phyloP scores from a whole-genome alignment of 30 jellyfish, hydroid and myxozoan genomes.

The Aurelia sp. region DNA sequence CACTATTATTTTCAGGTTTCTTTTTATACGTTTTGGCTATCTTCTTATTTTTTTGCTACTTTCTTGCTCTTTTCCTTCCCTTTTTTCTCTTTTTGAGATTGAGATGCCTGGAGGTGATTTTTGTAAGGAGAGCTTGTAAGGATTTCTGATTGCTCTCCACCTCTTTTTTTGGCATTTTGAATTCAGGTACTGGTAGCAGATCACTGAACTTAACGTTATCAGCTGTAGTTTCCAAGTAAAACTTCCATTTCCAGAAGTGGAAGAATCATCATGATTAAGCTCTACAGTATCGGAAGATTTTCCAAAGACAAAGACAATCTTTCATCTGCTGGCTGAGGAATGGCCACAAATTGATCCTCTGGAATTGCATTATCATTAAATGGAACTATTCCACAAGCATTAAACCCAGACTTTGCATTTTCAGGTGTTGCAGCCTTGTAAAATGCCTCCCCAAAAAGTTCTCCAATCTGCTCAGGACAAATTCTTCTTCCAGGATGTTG shows the following conservation, averaged over 20 bases:
- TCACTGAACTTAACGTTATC: not conserved
- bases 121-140: constrained; percentile 16
- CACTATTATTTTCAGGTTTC: not conserved
- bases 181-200: constrained; percentile 5
- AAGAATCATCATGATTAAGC: no score
- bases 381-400: no score
- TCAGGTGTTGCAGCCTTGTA: constrained; percentile 18
- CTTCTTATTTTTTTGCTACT: not conserved
- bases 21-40: constrained; percentile 10
- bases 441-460: constrained; percentile 31
- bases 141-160: constrained; percentile 1
- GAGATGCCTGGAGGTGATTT: not conserved
- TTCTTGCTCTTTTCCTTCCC: not conserved
- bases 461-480: constrained; percentile 13
- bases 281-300: no score
- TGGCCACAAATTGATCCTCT: no score
- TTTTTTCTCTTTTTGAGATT: not conserved
- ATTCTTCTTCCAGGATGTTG: constrained; percentile 47
- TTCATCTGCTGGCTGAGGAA: no score
- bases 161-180: not conserved
- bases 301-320: no score
- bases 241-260: no score
- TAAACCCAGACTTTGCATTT: constrained; percentile 23
- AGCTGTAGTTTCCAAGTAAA: no score
- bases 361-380: no score